Percentiles rank a stretch among this genome's conserved stretches.
phyloP scores from a whole-genome alignment of 2,113 vertebrate species.

The Limanda limanda region DNA sequence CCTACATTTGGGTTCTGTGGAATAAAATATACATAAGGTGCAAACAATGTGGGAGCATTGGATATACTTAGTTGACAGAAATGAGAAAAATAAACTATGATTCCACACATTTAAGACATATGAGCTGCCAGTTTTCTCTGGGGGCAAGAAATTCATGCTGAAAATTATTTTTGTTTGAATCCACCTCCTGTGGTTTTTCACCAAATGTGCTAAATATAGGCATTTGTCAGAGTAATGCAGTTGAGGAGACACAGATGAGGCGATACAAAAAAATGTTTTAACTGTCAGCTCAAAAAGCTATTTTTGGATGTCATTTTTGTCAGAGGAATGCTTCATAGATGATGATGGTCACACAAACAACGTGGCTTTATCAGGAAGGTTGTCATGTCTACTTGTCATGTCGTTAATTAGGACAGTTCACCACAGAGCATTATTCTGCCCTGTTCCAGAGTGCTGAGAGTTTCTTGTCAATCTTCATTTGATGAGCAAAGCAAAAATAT shows the following conservation, averaged over 20 bases:
- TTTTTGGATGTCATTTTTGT: neutral
- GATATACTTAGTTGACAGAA: neutral
- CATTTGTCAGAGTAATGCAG: conserved; percentile 12
- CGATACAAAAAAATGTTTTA: neutral
- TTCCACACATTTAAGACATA: neutral
- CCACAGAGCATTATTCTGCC: too few relatives aligned
- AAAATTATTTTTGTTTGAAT: neutral
- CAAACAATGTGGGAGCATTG: neutral
- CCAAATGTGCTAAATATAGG: neutral
- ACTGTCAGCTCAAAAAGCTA: neutral
- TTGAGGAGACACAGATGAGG: neutral
- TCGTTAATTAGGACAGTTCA: neutral
- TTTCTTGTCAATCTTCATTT: too few relatives aligned
- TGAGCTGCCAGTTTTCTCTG: too few relatives aligned
- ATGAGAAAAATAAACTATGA: neutral
- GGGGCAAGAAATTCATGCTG: neutral
- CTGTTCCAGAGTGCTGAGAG: neutral
- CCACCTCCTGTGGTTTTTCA: neutral
- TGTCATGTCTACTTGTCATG: neutral
- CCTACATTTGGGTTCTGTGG: neutral
- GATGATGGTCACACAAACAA: neutral
- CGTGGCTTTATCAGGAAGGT: neutral
- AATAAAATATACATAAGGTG: neutral
- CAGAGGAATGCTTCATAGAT: neutral
- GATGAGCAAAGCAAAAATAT: neutral